Base-by-base conservation (phyloP, 30 jellyfish, hydroid and myxozoan species). In the Cassiopea xamachana region DNA sequence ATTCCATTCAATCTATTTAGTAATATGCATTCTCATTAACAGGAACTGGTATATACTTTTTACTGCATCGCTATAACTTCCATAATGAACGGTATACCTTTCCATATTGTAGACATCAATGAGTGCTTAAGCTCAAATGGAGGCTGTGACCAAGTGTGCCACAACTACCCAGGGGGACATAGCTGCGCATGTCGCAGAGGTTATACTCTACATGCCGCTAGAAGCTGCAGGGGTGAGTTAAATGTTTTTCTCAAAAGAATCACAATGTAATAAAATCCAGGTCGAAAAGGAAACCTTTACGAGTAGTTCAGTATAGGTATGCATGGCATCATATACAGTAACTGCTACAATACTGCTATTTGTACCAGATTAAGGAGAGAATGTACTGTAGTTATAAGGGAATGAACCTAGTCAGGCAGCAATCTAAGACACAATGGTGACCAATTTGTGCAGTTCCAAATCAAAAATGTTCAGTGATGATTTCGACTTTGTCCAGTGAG, bases 111-210 rank as follows among this genome's bases (percentile, higher is more conserved):
- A 91, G 97, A 91, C 59, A 58, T 76, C 45, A 73, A 91, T 51
- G 97, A 91, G 48, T 91, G 97, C 59, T 59, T 84, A 0, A 69
- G 74, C 16, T 51, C 80, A 16, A 91, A 91, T 48, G 94, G 94
- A 44, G 94, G 94, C 43, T 91, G 97, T 68, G 81, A 91, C 44
- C 94, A 91, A 60, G 78, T 47, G 55, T 91, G 97, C 73, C 13
- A 60, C 16, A 91, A 91, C 64, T 43, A 19, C 19, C 75, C 76
- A 1, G 97, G 97, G 3, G 87, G 92, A 1, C 77, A 83, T 79
- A 62, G 82, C 18, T 91, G 97, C 48, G 79, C 83, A 7, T 91
- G 97, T 72, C 60, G 87, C 7, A 45, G 88, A 68, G 97, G 97
- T 14, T 91, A 55, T 89, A 79, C 88, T 46, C 17, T 85, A 58